Conservation (phyloP, 2,797 vertebrate genomes). For the Cossypha niveicapilla region DNA sequence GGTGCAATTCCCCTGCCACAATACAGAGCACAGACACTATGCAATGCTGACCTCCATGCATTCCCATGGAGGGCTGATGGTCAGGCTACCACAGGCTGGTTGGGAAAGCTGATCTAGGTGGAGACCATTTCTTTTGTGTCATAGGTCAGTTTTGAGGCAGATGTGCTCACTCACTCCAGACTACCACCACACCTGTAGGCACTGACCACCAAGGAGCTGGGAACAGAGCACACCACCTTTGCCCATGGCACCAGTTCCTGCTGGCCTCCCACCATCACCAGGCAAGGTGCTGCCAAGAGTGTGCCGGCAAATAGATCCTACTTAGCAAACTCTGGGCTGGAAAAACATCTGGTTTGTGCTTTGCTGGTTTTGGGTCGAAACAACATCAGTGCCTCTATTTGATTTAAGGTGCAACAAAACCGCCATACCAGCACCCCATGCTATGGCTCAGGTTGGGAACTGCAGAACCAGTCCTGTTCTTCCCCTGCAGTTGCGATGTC, state of each 20-base stretch:
- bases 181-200: fast-evolving
- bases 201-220: background rate
- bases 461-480: background rate
- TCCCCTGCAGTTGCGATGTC: background rate
- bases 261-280: background rate
- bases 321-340: background rate
- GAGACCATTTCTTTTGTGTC: background rate
- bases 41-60: background rate
- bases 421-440: background rate
- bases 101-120: background rate
- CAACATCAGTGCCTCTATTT: background rate
- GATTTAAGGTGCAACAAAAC: background rate
- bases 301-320: fast-evolving
- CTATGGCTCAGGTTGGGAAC: background rate
- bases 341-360: background rate
- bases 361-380: background rate
- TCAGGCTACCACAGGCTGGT: background rate
- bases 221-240: background rate
- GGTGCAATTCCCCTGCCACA: background rate
- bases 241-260: background rate
- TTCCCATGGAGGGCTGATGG: background rate
- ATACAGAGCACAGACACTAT: background rate
- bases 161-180: background rate
- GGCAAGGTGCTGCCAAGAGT: fast-evolving
- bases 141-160: background rate